These are phyloP conservation scores for Lacanobia wlatinum DNA, from an alignment of 2,888 invertebrate species.

Conservation along the genomic window DNA sequence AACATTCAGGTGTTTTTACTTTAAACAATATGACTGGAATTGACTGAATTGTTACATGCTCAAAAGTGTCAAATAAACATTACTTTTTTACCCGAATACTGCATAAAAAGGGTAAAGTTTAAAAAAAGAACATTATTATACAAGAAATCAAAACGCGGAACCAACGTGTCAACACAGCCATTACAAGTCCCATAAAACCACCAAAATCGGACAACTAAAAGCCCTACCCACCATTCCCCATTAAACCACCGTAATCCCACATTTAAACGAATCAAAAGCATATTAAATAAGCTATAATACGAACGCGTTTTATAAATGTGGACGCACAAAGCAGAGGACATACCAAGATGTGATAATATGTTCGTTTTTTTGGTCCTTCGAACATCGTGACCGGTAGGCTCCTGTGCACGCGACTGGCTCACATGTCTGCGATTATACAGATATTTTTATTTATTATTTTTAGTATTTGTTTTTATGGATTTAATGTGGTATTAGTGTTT, in stretches of 20 bases:
- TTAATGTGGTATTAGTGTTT: constrained; percentile 1
- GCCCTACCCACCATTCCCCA: constrained; percentile 31
- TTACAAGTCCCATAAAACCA: not conserved
- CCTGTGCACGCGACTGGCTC: constrained; percentile 54
- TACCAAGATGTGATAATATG: constrained; percentile 58
- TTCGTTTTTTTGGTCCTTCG: constrained; percentile 57
- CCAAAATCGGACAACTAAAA: constrained; percentile 23
- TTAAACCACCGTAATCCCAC: constrained; percentile 49
- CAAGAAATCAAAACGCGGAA: too few species aligned
- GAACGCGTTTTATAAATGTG: constrained; percentile 63
- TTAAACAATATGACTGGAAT: too few species aligned
- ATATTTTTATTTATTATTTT: constrained; percentile 41
- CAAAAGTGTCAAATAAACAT: too few species aligned
- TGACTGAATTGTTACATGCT: too few species aligned
- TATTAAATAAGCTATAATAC: constrained; percentile 68
- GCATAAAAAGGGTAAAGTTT: too few species aligned
- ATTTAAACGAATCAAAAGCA: constrained; percentile 60
- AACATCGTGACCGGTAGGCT: constrained; percentile 67
- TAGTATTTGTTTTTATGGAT: constrained; percentile 17
- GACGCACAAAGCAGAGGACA: constrained; percentile 60
- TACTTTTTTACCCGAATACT: too few species aligned
- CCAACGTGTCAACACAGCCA: not conserved
- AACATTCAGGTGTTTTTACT: too few species aligned
- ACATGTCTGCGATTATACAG: constrained; percentile 58
- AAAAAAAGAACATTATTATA: too few species aligned